phyloP scores from a whole-genome alignment of 2,797 vertebrate species.

The Xenopus petersii region DNA sequence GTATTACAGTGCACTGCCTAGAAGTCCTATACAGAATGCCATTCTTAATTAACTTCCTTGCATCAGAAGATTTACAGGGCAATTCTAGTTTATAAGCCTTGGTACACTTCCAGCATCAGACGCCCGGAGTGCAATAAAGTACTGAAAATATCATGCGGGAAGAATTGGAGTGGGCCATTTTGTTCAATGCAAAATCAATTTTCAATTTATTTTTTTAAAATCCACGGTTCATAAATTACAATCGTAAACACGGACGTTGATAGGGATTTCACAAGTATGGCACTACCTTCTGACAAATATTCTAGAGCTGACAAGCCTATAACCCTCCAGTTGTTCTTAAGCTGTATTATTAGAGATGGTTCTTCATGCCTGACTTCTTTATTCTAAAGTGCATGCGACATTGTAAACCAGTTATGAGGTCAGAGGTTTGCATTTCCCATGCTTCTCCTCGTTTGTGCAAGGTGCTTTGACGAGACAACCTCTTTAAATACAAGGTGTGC shows the following conservation, averaged over 20 bases:
- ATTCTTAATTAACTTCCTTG: neutral
- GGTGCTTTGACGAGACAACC: no score
- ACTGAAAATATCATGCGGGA: neutral
- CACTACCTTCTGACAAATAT: no score
- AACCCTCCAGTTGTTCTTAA: no score
- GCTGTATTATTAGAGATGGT: no score
- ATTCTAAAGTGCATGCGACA: no score
- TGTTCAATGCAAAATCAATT: conserved; percentile 4
- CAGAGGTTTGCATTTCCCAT: no score
- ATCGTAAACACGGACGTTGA: neutral
- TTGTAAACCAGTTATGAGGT: no score
- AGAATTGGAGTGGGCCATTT: neutral
- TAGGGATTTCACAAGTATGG: neutral
- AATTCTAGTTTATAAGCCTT: neutral
- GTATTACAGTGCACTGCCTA: neutral
- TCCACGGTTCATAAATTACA: neutral
- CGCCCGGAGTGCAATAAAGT: neutral
- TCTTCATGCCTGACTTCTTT: no score
- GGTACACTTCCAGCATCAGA: neutral
- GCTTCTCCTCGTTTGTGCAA: no score
- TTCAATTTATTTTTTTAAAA: conserved; percentile 2
- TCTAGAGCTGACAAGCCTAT: no score
- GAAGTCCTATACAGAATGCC: neutral
- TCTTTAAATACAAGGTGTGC: no score
- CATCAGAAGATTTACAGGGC: neutral